Base-by-base conservation (phyloP, 2,797 vertebrate genomes). In the Coilia nasus region DNA sequence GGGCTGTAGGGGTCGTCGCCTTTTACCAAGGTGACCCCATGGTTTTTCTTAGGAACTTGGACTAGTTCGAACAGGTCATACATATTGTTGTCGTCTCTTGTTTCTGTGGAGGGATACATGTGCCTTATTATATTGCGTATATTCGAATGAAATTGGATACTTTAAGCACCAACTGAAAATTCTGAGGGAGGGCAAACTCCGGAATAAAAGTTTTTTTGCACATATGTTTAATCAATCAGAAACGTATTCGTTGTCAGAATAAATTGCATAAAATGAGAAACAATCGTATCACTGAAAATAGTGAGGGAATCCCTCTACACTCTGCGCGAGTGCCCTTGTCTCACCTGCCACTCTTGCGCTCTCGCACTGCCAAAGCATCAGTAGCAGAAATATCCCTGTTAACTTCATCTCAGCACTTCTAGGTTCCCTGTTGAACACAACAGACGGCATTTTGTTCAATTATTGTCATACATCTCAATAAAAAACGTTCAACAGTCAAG, bases 11-110 rank as follows among this genome's bases (percentile, higher is more conserved):
- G 96, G 90, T 98, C 97, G 7, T 97, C 97, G 86, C 98, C 98
- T 35, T 97, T 97, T 90, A 98, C 98, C 89, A 96, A 91, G 90
- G 96, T 97, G 85, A 97, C 97, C 83, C 97, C 98, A 0, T 96
- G 90, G 86, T 97, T 98, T 92, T 96, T 98, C 86, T 94, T 96
- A 87, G 96, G 97, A 90, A 99, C 97, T 87, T 95, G 96, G 94
- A 98, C 95, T 91, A 97, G 91, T 86, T 97, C 95, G 88, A 99
- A 96, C 88, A 99, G 94, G 91, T 99, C 97, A 89, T 97, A 98
- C 71, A 95, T 92, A 0, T 94, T 94, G 82, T 97, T 97, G 89
- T 97, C 97, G 19, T 97, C 96, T 90, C 94, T 90, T 75, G 92
- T 95, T 90, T 96, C 95, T 96, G 91, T 80, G 57, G 83, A 84